phyloP scores from a whole-genome alignment of 1,140 invertebrate genomes.

The Aplysia californica region DNA sequence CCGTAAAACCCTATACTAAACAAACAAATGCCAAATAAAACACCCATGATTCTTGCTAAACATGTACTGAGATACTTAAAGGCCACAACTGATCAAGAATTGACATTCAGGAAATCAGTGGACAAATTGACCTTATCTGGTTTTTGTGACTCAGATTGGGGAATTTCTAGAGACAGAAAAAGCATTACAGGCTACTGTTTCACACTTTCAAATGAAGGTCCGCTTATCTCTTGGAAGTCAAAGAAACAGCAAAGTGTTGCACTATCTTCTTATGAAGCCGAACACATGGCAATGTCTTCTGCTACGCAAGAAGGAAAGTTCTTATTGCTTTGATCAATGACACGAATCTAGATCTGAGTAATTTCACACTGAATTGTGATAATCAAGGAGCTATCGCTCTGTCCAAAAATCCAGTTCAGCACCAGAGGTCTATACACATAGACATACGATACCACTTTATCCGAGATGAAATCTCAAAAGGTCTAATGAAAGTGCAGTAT shows the following conservation, averaged over 20 bases:
- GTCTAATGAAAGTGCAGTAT: neutral
- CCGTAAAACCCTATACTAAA: too few species aligned
- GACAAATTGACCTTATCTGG: neutral
- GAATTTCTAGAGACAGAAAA: neutral
- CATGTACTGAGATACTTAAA: neutral
- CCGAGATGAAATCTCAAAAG: neutral
- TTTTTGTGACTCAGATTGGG: constrained; percentile 1
- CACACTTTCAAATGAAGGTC: neutral
- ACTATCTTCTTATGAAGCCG: neutral
- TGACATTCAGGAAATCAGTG: neutral
- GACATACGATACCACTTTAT: neutral
- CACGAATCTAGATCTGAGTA: neutral
- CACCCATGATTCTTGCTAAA: neutral
- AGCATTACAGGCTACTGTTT: neutral
- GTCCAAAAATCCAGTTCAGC: neutral
- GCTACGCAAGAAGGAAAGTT: neutral
- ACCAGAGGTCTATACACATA: constrained; percentile 1
- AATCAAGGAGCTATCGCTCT: constrained; percentile 2
- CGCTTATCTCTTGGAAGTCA: neutral
- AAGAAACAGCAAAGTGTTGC: neutral
- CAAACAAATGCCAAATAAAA: too few species aligned
- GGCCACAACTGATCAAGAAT: neutral
- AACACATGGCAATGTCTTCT: neutral
- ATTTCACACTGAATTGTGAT: constrained; percentile 1
- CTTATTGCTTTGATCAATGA: neutral